Base-by-base conservation (phyloP, 2,797 vertebrate species). In the Allobates femoralis region DNA sequence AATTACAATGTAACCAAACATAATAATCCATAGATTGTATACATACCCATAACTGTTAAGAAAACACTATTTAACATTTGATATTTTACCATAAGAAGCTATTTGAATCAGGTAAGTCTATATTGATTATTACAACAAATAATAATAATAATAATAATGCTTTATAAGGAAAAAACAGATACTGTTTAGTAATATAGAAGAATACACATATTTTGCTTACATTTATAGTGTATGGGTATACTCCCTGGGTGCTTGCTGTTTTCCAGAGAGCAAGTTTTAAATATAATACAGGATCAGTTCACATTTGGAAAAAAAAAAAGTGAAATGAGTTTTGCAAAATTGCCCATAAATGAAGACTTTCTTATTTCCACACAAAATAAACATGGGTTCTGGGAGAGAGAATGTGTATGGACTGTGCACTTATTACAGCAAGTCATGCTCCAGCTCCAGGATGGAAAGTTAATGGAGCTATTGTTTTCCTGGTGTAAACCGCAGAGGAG, bases 381-480 rank as follows among this genome's bases (percentile, higher is more conserved):
- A 80, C 56, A 75, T 66, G 69, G 76, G 79, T 46, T 71, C 78
- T 62, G 28, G 71, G 58, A 82, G 56, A 76, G 46, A 41, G 41
- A 74, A 62, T 75, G 69, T 53, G 84, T 32, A 85, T 10, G 75
- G 50, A 30, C 30, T 78, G 46, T 56, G 76, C 23, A 62, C 37
- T 34, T 60, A 75, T 32, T 64, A 69, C 79, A 53, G 64, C 67
- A 50, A n/a, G n/a, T 51, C 26, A 50, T 55, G 4, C 26, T 74
- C n/a, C n/a, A n/a, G 51, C 69, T 64, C 66, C 79, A 64, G 77
- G 77, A 88, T 85, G 50, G 83, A 10, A 79, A 64, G 81, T 85
- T 83, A 87, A 89, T 89, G 55, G 78, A 77, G 71, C 81, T 79
- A 73, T 83, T 87, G 76, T 87, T 79, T 79, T 73, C 74, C 28